Evolutionary conservation across 2,113 vertebrate species (phyloP), one percentile per base, ranked within the genome.

Genomic region (Tetrao urogallus): DNA sequence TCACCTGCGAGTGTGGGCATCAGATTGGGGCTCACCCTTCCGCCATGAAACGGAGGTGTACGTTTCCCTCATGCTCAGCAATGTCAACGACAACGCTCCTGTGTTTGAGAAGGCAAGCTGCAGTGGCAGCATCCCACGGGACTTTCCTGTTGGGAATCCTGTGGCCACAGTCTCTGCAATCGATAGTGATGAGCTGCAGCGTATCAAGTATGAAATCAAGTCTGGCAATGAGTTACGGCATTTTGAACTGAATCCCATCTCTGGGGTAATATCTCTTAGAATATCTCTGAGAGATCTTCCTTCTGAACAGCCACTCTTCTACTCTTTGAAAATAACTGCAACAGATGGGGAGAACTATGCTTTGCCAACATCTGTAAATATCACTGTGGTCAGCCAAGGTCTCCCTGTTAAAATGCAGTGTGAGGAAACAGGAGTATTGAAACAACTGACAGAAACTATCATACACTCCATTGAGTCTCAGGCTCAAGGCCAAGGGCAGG

Each of bases 101-200:
- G 92, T 98, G 89, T 99, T 99, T 96, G 99, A 99, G 94, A 98
- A 98, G 56, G 97, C 98, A n/a, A 98, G 98, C 75, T 99, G 99
- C 96, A 99, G 98, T 21, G 97, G 97, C 78, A 98, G 98, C 8
- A 95, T 99, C 40, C 98, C 97, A 13, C 91, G 91, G 60, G 98
- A 99, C 87, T 97, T 98, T 47, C 95, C 98, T 1, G 96, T 98
- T 8, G 98, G 98, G 16, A 93, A 86, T 7, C 94, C 96, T 2
- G 91, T 99, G 21, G 97, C 94, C 57, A 97, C 98, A 0, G 94
- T 99, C 89, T 99, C 98, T 24, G 99, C 99, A 30, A 98, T 99
- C 0, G 99, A 99, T 90, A 95, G 98, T 32, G 99, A 99, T 61
- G 99, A 99, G 94, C 97, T 99, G 72, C 98, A 99, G 96, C 99